These are phyloP conservation scores for Asteroscopus sphinx DNA, from an alignment of 2,888 invertebrate genomes.

Conservation along the genomic window DNA sequence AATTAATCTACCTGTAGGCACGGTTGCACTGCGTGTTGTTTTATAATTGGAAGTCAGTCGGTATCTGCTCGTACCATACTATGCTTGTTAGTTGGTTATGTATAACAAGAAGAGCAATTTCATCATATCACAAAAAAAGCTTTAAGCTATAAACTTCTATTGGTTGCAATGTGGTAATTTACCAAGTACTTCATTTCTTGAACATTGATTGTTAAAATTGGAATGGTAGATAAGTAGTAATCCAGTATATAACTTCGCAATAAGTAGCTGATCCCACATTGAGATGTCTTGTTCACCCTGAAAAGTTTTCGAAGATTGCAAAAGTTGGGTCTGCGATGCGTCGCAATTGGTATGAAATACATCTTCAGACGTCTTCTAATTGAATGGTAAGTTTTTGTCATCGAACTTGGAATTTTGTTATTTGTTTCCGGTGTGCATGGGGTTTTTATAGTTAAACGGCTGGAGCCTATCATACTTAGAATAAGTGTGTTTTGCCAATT, in stretches of 20 bases:
- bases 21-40: conserved; percentile 18
- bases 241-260: conserved; percentile 37
- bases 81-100: conserved; percentile 28
- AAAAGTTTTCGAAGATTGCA: conserved; percentile 68
- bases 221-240: conserved; percentile 37
- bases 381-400: conserved; percentile 73
- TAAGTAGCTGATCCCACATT: conserved; percentile 42
- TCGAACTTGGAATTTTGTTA: conserved; percentile 67
- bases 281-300: conserved; percentile 61
- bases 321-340: conserved; percentile 59
- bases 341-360: conserved; percentile 53
- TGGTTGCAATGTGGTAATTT: conserved; percentile 30
- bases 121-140: conserved; percentile 26
- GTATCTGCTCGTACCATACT: conserved; percentile 14
- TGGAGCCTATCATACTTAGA: conserved; percentile 43
- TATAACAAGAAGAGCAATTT: conserved; percentile 22
- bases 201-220: conserved; percentile 42
- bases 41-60: conserved; percentile 17
- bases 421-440: conserved; percentile 73
- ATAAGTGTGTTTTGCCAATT: too few relatives aligned
- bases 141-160: conserved; percentile 25
- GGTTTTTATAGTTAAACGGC: conserved; percentile 58
- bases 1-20: conserved; percentile 13
- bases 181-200: conserved; percentile 23
- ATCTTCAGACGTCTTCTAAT: conserved; percentile 56